phyloP scores from a whole-genome alignment of 2,113 vertebrate genomes.

The Coptodon rendalli region DNA sequence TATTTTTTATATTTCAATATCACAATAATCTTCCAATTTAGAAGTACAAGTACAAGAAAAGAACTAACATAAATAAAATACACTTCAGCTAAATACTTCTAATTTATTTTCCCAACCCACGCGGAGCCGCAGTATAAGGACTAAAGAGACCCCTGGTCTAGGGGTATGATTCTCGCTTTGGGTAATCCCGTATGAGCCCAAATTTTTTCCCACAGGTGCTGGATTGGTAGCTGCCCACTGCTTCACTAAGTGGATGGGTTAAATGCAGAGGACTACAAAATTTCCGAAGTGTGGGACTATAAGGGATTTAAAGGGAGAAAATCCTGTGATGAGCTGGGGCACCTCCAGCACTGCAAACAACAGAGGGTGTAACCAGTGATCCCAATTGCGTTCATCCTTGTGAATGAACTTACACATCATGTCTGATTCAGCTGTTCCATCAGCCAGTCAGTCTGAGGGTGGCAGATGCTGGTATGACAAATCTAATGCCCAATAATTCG shows the following conservation, averaged over 20 bases:
- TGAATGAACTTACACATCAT: neutral
- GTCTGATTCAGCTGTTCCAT: neutral
- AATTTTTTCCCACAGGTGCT: neutral
- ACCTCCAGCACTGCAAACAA: neutral
- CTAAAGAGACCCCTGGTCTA: constrained; percentile 47
- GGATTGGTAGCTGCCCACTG: neutral
- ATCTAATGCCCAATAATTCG: neutral
- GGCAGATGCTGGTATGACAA: neutral
- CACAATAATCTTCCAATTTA: no score
- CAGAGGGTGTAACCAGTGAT: neutral
- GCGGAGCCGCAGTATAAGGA: no score
- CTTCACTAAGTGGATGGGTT: neutral
- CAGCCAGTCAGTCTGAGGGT: neutral
- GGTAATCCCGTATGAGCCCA: constrained; percentile 70
- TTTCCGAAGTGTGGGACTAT: neutral
- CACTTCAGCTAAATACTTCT: no score
- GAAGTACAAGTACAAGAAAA: no score
- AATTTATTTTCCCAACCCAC: no score
- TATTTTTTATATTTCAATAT: no score
- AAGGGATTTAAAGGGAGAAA: neutral
- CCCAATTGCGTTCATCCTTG: neutral
- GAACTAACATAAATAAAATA: no score
- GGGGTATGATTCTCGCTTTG: constrained; percentile 73
- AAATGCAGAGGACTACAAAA: neutral
- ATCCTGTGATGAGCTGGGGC: neutral